Percentiles rank a stretch among this genome's conserved stretches.
These are phyloP conservation scores for Cnemophilus loriae DNA, from an alignment of 2,113 vertebrate species.

Conservation along the genomic window DNA sequence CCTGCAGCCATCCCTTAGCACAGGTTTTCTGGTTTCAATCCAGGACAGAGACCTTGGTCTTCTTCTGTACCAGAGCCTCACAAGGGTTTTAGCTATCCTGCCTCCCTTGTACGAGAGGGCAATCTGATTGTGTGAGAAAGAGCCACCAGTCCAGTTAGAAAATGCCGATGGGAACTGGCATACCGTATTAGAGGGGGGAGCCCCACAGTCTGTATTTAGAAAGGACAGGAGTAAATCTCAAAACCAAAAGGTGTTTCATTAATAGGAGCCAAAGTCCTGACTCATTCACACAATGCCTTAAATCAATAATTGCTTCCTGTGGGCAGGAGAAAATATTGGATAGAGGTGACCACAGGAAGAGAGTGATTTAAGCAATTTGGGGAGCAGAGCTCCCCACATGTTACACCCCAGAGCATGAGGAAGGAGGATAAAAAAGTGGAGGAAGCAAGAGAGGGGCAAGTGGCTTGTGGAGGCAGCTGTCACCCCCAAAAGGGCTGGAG, in stretches of 20 bases:
- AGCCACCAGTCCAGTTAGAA: neutral
- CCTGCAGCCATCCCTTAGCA: neutral
- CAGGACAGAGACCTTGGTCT: neutral
- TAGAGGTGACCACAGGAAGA: neutral
- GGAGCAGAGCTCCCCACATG: neutral
- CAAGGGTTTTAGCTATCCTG: neutral
- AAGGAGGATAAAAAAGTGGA: neutral
- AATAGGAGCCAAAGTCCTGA: neutral
- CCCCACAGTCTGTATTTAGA: neutral
- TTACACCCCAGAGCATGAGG: neutral
- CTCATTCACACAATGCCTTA: neutral
- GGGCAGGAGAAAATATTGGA: neutral
- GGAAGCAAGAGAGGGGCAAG: neutral
- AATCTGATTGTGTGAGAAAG: neutral
- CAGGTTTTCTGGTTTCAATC: neutral
- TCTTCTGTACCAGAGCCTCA: neutral
- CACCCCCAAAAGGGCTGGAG: neutral
- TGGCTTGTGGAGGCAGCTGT: neutral
- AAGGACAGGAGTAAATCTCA: neutral
- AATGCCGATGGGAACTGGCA: accelerated
- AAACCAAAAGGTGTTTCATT: neutral
- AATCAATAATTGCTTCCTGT: neutral
- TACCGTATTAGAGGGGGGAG: accelerated
- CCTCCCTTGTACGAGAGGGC: neutral
- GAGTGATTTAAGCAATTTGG: neutral